A percentile compares a stretch with the other conserved stretches of the same genome.
Conservation (phyloP, 1,140 invertebrate genomes). For the Bombus superbus region DNA sequence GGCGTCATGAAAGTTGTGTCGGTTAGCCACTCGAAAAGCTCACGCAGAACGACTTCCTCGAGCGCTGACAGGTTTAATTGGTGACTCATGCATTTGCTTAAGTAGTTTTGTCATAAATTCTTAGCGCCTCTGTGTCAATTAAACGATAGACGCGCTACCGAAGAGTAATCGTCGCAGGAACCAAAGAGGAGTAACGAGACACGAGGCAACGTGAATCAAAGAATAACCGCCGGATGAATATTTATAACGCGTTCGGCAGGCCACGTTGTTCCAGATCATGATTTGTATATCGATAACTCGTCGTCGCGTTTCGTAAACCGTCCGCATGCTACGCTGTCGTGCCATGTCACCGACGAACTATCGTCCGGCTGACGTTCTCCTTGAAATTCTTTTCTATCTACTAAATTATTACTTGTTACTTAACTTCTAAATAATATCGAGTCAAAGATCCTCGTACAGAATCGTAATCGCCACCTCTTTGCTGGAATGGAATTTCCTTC, state of each 20-base stretch:
- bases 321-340: background rate
- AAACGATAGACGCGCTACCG: conserved; percentile 5
- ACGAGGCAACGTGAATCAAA: background rate
- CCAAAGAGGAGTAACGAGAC: background rate
- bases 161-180: background rate
- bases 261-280: background rate
- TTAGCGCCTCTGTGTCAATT: conserved; percentile 23
- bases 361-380: background rate
- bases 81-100: conserved; percentile 17
- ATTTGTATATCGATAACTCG: conserved; percentile 1
- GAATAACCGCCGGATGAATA: background rate
- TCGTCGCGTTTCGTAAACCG: background rate
- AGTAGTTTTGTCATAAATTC: conserved; percentile 44
- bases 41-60: conserved; percentile 4
- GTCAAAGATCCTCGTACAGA: no score
- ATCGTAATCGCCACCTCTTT: no score
- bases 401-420: background rate
- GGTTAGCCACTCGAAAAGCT: conserved; percentile 13
- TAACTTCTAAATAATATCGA: background rate
- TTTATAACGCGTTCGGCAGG: background rate
- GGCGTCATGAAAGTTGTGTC: conserved; percentile 1
- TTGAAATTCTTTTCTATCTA: background rate
- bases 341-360: background rate
- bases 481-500: no score
- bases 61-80: conserved; percentile 46